Evolutionary conservation across 2,113 vertebrate genomes (phyloP).

Genomic region (Sinocyclocheilus rhinocerous): DNA sequence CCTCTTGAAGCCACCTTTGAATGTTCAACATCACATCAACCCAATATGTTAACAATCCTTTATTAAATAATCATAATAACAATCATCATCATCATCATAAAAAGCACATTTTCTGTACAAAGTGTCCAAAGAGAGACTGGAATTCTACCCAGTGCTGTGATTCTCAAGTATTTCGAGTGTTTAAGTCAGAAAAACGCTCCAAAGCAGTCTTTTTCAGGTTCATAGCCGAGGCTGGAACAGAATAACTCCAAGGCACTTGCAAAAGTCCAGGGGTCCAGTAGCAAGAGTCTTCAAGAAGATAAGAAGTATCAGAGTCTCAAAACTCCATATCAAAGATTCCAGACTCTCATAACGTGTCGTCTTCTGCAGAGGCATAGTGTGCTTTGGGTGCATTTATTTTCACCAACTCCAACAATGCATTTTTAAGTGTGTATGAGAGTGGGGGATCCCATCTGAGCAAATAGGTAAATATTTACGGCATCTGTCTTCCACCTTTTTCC

Average conservation of each 20-base stretch:
- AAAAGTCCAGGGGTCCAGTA: slow-evolving; percentile 74
- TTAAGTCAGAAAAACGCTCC: slow-evolving; percentile 74
- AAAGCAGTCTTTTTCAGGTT: slow-evolving; percentile 75
- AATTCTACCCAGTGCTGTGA: slow-evolving; percentile 78
- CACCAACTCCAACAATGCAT: slow-evolving; percentile 20
- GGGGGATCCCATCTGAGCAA: slow-evolving; percentile 25
- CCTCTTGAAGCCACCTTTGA: background rate
- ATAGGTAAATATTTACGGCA: slow-evolving; percentile 40
- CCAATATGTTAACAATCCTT: slow-evolving; percentile 84
- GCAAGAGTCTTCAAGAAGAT: slow-evolving; percentile 65
- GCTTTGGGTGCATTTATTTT: slow-evolving; percentile 26
- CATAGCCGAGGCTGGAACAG: slow-evolving; percentile 81
- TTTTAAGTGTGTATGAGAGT: slow-evolving; percentile 15
- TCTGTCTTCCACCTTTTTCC: slow-evolving; percentile 40
- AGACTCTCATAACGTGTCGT: slow-evolving; percentile 44
- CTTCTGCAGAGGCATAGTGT: slow-evolving; percentile 18
- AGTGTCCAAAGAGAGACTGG: slow-evolving; percentile 91
- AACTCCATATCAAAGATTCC: background rate
- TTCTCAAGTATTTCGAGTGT: slow-evolving; percentile 61
- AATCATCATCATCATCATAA: slow-evolving; percentile 81
- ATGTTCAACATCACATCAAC: background rate
- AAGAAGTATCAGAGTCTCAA: slow-evolving; percentile 40
- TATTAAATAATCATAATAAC: slow-evolving; percentile 99
- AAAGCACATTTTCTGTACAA: slow-evolving; percentile 97
- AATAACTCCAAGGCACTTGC: slow-evolving; percentile 93